Evolutionary conservation across 2,797 vertebrate species (phyloP).

Genomic region (Enteromius unitaeniatus): DNA sequence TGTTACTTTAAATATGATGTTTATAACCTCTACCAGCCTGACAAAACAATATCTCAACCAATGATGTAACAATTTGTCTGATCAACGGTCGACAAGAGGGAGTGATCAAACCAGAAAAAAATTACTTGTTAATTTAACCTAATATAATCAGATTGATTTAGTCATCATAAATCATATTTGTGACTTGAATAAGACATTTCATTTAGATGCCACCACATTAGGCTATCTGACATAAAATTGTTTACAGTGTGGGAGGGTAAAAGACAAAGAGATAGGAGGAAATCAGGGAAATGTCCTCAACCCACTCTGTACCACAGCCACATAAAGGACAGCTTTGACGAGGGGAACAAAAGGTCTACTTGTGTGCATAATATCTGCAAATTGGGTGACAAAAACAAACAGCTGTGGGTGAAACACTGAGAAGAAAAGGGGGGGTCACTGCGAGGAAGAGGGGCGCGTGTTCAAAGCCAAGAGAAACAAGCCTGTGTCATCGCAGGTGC

Average conservation of each 20-base stretch:
- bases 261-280: slow-evolving; percentile 40
- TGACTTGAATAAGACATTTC: not conserved
- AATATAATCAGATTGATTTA: not conserved
- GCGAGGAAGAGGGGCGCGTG: slow-evolving; percentile 10
- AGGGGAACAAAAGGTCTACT: slow-evolving; percentile 45
- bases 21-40: not conserved
- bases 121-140: not conserved
- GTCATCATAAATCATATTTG: not conserved
- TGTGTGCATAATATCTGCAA: slow-evolving; percentile 48
- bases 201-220: slow-evolving; percentile 15
- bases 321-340: slow-evolving; percentile 49
- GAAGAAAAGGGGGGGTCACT: slow-evolving; percentile 9
- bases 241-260: slow-evolving; percentile 25
- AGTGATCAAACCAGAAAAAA: not conserved
- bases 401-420: slow-evolving; percentile 30
- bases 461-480: slow-evolving; percentile 52
- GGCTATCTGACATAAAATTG: not conserved
- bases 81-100: not conserved
- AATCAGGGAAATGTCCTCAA: slow-evolving; percentile 26
- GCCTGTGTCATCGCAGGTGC: slow-evolving; percentile 51
- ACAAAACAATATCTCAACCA: not conserved
- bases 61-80: not conserved
- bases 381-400: slow-evolving; percentile 53
- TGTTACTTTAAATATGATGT: not conserved
- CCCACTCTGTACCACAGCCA: slow-evolving; percentile 31